These are phyloP conservation scores for Luperina testacea DNA, from an alignment of 2,888 invertebrate genomes.

Conservation along the genomic window DNA sequence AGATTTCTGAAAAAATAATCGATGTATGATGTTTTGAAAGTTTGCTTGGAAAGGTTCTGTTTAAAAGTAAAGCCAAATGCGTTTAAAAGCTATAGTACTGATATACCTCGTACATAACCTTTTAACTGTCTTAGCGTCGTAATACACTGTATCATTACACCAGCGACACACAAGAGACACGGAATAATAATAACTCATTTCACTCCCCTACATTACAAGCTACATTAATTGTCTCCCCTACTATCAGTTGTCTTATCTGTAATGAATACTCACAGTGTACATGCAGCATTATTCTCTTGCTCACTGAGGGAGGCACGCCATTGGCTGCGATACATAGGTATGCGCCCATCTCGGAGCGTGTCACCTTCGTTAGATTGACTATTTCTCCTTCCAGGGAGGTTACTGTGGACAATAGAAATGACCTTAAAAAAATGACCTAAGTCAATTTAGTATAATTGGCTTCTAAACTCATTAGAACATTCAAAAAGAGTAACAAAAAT, in stretches of 20 bases:
- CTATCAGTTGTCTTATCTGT: constrained; percentile 46
- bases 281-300: constrained; percentile 97
- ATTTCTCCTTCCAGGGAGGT: constrained; percentile 94
- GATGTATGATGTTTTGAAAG: not conserved
- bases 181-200: constrained; percentile 47
- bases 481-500: not conserved
- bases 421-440: not conserved
- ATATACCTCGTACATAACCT: not conserved
- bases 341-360: constrained; percentile 96
- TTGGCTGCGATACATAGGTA: constrained; percentile 97
- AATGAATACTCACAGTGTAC: constrained; percentile 95
- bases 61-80: not conserved
- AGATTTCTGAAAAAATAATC: not conserved
- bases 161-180: constrained; percentile 31
- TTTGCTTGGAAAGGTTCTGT: not conserved
- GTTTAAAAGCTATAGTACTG: not conserved
- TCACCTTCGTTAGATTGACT: constrained; percentile 95
- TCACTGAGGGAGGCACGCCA: constrained; percentile 96
- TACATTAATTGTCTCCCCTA: constrained; percentile 41
- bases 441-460: not conserved
- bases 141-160: constrained; percentile 3
- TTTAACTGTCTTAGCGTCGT: not conserved
- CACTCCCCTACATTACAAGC: constrained; percentile 32
- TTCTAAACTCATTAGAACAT: not conserved
- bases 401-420: constrained; percentile 87